These are phyloP conservation scores for Tachysurus fulvidraco DNA, from an alignment of 2,113 vertebrate species.

Conservation along the genomic window DNA sequence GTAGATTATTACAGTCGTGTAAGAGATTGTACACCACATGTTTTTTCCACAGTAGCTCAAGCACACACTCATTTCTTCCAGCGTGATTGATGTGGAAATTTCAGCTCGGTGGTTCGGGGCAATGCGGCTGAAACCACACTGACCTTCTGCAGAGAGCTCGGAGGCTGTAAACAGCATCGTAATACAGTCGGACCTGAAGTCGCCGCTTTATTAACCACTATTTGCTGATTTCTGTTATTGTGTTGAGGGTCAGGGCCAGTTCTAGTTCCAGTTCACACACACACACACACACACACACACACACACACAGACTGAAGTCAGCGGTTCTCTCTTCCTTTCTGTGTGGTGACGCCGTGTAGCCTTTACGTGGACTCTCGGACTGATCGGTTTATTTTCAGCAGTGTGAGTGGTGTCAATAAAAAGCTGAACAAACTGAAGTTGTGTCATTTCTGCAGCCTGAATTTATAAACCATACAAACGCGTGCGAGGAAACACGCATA, in stretches of 20 bases:
- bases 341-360: neutral
- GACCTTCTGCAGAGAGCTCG: conserved; percentile 31
- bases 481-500: neutral
- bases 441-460: neutral
- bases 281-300: neutral
- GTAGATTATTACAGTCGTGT: neutral
- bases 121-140: neutral
- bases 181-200: neutral
- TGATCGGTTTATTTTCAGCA: neutral
- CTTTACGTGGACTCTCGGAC: neutral
- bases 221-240: neutral
- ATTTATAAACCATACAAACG: neutral
- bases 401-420: neutral
- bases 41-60: neutral
- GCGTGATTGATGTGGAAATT: neutral
- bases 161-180: conserved; percentile 2
- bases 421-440: too few species aligned
- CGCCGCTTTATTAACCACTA: neutral
- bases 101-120: neutral
- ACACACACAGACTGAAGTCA: neutral
- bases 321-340: neutral
- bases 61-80: conserved; percentile 4
- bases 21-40: neutral
- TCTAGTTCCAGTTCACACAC: conserved; percentile 6
- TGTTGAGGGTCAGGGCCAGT: conserved; percentile 25